These are phyloP conservation scores for Drosophila mojavensis DNA, from an alignment of 1,140 invertebrate genomes.

Conservation along the genomic window DNA sequence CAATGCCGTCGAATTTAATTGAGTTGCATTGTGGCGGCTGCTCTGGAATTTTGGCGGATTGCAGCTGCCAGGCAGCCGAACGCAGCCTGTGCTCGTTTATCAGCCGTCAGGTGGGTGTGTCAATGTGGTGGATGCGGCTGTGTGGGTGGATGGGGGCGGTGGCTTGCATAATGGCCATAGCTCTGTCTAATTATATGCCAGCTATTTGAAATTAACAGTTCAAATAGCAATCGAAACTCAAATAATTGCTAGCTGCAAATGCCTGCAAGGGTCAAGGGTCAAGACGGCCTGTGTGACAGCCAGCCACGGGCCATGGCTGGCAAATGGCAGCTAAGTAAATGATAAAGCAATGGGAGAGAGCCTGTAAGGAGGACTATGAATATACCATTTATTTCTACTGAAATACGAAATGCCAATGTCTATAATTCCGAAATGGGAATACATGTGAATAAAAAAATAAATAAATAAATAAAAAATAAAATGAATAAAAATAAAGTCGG, in stretches of 20 bases:
- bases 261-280: constrained; percentile 22
- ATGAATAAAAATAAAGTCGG: no score
- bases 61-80: constrained; percentile 37
- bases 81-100: constrained; percentile 29
- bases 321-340: no score
- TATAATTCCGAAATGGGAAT: no score
- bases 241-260: constrained; percentile 25
- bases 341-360: no score
- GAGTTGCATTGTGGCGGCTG: constrained; percentile 64
- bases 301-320: not conserved
- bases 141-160: not conserved
- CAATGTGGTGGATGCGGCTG: not conserved
- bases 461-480: no score
- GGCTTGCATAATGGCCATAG: constrained; percentile 11
- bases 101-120: not conserved
- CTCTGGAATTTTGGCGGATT: constrained; percentile 38
- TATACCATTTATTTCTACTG: no score
- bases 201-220: constrained; percentile 42
- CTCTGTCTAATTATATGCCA: constrained; percentile 37
- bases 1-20: constrained; percentile 72
- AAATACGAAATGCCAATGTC: no score
- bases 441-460: no score
- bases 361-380: no score
- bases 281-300: not conserved
- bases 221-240: constrained; percentile 32